phyloP scores from a whole-genome alignment of 1,140 invertebrate genomes.

The Zaprionus nigranus region DNA sequence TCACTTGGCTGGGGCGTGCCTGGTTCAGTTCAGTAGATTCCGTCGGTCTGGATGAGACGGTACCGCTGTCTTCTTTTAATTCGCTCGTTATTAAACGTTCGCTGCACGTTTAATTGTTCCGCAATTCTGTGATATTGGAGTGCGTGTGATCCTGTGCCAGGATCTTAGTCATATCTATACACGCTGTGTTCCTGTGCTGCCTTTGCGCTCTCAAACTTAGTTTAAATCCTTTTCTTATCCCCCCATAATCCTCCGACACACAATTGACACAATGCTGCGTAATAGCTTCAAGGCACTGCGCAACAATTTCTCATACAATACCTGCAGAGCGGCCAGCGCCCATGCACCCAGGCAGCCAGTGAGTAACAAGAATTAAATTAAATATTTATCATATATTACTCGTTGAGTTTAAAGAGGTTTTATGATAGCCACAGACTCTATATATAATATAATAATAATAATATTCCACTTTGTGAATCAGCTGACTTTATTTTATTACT shows the following conservation, averaged over 20 bases:
- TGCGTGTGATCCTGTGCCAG: constrained; percentile 20
- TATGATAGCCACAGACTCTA: not conserved
- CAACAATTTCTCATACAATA: constrained; percentile 52
- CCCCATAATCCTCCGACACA: not conserved
- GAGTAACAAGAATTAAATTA: constrained; percentile 35
- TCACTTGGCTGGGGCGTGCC: constrained; percentile 41
- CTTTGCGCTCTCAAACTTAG: not conserved
- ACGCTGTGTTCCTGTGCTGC: constrained; percentile 3
- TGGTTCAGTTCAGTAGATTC: constrained; percentile 55
- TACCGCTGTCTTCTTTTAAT: constrained; percentile 2
- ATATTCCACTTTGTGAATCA: not conserved
- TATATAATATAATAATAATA: not conserved
- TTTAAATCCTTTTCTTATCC: not conserved
- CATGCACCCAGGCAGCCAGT: constrained; percentile 71
- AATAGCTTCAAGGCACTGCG: constrained; percentile 63
- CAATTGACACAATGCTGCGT: constrained; percentile 61
- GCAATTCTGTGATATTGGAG: constrained; percentile 32
- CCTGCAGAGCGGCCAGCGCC: constrained; percentile 59
- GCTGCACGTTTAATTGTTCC: constrained; percentile 7
- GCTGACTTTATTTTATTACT: constrained; percentile 1
- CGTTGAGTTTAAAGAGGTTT: constrained; percentile 1
- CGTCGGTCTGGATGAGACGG: constrained; percentile 56
- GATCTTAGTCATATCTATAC: constrained; percentile 5
- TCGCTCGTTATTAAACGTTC: not conserved
- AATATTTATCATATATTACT: constrained; percentile 15